Evolutionary conservation across 23 tunicate species (phyloP).

Genomic region (Aplidium turbinatum): DNA sequence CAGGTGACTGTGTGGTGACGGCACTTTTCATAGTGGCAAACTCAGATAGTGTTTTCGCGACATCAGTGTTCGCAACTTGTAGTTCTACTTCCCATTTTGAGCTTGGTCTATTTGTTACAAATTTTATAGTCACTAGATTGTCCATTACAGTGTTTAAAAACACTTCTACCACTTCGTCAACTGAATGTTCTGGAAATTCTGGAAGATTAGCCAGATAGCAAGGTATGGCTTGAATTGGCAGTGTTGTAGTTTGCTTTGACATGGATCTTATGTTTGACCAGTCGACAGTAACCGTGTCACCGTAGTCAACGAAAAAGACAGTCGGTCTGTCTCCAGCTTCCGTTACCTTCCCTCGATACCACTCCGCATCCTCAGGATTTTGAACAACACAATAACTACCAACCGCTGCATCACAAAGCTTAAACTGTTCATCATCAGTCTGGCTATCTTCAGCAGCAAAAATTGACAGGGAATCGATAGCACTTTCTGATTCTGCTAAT

Average conservation of each 20-base stretch:
- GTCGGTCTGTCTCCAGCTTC: background rate
- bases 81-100: conserved; percentile 15
- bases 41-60: conserved; percentile 10
- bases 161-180: conserved; percentile 13
- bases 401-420: background rate
- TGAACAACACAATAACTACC: conserved; percentile 54
- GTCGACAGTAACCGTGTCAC: conserved; percentile 49
- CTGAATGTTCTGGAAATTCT: background rate
- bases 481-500: conserved; percentile 19
- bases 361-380: conserved; percentile 78
- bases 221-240: conserved; percentile 47
- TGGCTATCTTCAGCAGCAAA: background rate
- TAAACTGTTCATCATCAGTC: background rate
- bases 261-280: conserved; percentile 13
- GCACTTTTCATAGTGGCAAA: background rate
- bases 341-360: conserved; percentile 60
- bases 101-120: background rate
- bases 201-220: conserved; percentile 13
- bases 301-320: conserved; percentile 79
- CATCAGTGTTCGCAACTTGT: background rate
- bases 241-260: conserved; percentile 4
- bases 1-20: too few species aligned
- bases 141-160: background rate
- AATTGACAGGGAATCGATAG: conserved; percentile 16
- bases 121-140: background rate